A percentile compares a stretch with the other conserved stretches of the same genome.
Evolutionary conservation across 2,113 vertebrate genomes (phyloP).

Genomic region (Leptodactylus fuscus): DNA sequence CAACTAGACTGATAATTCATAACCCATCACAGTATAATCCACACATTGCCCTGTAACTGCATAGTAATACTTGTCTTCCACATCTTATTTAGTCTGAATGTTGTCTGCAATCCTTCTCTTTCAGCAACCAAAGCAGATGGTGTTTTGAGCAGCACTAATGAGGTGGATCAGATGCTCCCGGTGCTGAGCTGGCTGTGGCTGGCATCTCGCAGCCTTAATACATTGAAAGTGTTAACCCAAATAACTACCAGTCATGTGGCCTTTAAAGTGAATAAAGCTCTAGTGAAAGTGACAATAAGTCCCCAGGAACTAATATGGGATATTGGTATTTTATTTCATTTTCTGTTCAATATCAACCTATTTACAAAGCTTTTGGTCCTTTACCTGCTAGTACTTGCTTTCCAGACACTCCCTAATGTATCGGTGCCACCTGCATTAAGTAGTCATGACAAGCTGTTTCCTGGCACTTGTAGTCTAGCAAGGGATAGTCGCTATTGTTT

Average conservation of each 20-base stretch:
- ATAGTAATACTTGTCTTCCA: not conserved
- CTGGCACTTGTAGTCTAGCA: conserved; percentile 7
- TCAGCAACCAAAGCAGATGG: conserved; percentile 50
- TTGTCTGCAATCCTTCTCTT: conserved; percentile 21
- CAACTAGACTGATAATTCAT: no score
- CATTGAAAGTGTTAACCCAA: conserved; percentile 5
- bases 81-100: not conserved
- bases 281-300: not conserved
- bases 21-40: not conserved
- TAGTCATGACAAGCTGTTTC: not conserved
- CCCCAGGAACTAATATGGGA: not conserved
- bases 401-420: not conserved
- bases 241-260: not conserved
- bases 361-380: not conserved
- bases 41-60: not conserved
- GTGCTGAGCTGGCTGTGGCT: conserved; percentile 14
- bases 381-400: not conserved
- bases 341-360: not conserved
- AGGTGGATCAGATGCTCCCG: conserved; percentile 48
- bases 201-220: conserved; percentile 20
- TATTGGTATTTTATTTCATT: not conserved
- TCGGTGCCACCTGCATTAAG: not conserved
- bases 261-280: not conserved
- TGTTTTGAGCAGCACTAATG: conserved; percentile 53
- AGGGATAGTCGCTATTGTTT: conserved; percentile 24